These are phyloP conservation scores for Brachyopa scutellaris DNA, from an alignment of 2,888 invertebrate species.

Conservation along the genomic window DNA sequence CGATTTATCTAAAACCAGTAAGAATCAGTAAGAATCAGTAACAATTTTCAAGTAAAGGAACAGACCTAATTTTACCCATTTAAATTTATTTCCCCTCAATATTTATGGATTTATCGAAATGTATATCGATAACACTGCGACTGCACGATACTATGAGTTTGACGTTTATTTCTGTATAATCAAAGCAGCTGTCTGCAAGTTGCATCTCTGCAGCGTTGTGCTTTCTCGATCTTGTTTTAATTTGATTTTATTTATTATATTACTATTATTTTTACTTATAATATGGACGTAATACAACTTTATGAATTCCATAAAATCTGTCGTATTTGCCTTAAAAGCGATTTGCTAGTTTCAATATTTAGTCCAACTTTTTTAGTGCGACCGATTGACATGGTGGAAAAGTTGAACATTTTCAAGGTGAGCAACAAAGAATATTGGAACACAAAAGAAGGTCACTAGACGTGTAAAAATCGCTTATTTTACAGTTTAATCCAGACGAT, in stretches of 20 bases:
- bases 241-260: slow-evolving; percentile 31
- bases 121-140: background rate
- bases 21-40: no score
- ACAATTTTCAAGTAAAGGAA: no score
- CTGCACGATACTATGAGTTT: slow-evolving; percentile 21
- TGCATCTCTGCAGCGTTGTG: slow-evolving; percentile 55
- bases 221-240: slow-evolving; percentile 50
- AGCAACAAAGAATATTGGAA: slow-evolving; percentile 66
- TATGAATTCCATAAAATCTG: slow-evolving; percentile 76
- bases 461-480: slow-evolving; percentile 47
- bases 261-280: slow-evolving; percentile 9
- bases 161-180: slow-evolving; percentile 48
- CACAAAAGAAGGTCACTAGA: slow-evolving; percentile 53
- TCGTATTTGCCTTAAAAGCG: slow-evolving; percentile 77
- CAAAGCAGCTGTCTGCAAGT: slow-evolving; percentile 63
- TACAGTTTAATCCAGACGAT: slow-evolving; percentile 75
- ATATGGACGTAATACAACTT: slow-evolving; percentile 67
- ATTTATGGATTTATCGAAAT: slow-evolving; percentile 29
- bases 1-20: no score
- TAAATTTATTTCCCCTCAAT: no score
- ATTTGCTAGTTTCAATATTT: slow-evolving; percentile 76
- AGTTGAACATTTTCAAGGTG: slow-evolving; percentile 76
- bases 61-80: no score
- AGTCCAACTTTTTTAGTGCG: slow-evolving; percentile 76
- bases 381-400: slow-evolving; percentile 77